These are phyloP conservation scores for Ondatra zibethicus DNA, from an alignment of 2,113 vertebrate genomes.

Conservation along the genomic window DNA sequence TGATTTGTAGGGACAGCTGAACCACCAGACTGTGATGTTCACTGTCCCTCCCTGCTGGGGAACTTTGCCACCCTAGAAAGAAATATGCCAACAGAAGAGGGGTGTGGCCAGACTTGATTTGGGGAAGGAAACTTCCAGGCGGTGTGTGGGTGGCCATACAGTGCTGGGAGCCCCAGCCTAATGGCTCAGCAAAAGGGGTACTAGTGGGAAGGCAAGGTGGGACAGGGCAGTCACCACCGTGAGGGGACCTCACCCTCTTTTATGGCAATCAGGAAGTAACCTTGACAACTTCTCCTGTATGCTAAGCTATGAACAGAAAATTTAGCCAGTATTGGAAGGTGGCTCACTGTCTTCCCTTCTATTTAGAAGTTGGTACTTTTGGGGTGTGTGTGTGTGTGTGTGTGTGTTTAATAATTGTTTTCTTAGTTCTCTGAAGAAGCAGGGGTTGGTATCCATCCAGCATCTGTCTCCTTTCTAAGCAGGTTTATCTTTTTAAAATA, in stretches of 20 bases:
- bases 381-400: neutral
- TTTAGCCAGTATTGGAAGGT: neutral
- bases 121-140: neutral
- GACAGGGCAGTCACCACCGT: neutral
- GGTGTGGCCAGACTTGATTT: neutral
- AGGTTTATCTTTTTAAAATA: neutral
- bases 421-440: neutral
- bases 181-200: neutral
- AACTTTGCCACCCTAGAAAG: accelerated
- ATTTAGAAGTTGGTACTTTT: neutral
- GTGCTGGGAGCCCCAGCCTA: neutral
- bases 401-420: neutral
- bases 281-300: neutral
- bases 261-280: too few relatives aligned
- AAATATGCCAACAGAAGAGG: neutral
- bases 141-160: neutral
- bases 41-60: accelerated
- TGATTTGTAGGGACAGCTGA: too few relatives aligned
- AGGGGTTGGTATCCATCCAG: neutral
- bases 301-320: neutral
- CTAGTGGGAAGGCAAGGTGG: accelerated
- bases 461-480: neutral
- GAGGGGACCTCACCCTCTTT: neutral
- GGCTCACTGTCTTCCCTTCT: neutral
- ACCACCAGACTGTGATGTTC: neutral